Percentiles rank a stretch among this genome's conserved stretches.
phyloP scores from a whole-genome alignment of 2,797 vertebrate genomes.

The Valencia hispanica region DNA sequence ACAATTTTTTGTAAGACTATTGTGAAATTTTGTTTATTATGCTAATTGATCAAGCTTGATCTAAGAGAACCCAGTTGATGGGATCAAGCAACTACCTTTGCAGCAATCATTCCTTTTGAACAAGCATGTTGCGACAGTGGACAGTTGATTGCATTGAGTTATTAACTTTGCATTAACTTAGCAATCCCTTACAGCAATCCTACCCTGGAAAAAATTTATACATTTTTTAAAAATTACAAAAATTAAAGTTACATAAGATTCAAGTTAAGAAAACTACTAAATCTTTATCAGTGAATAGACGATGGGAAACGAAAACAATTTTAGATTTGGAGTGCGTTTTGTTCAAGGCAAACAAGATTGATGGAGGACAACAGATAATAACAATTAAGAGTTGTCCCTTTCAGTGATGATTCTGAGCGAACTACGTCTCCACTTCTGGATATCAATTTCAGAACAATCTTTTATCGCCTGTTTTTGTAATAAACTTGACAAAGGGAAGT shows the following conservation, averaged over 20 bases:
- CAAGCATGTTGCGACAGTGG: too few relatives aligned
- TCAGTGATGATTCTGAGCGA: constrained; percentile 20
- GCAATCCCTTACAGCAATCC: neutral
- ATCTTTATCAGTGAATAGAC: constrained; percentile 8
- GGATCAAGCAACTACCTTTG: too few relatives aligned
- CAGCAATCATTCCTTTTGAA: too few relatives aligned
- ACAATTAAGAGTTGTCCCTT: constrained; percentile 55
- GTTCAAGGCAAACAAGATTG: constrained; percentile 49
- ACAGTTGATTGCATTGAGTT: too few relatives aligned
- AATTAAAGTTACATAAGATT: neutral
- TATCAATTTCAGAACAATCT: constrained; percentile 16
- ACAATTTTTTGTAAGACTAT: too few relatives aligned
- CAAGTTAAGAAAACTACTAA: constrained; percentile 25
- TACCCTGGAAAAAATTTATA: neutral
- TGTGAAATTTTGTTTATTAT: too few relatives aligned
- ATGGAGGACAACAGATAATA: constrained; percentile 24
- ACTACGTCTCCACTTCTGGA: constrained; percentile 24
- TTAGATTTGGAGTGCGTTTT: constrained; percentile 19
- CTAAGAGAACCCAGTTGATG: too few relatives aligned
- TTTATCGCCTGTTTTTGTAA: neutral
- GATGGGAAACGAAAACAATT: constrained; percentile 33
- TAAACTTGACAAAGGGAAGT: neutral
- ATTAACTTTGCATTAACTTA: too few relatives aligned
- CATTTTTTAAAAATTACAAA: too few relatives aligned
- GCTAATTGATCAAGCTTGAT: too few relatives aligned